Evolutionary conservation across 2,797 vertebrate species (phyloP).

Genomic region (Myoxocephalus aenaeus): DNA sequence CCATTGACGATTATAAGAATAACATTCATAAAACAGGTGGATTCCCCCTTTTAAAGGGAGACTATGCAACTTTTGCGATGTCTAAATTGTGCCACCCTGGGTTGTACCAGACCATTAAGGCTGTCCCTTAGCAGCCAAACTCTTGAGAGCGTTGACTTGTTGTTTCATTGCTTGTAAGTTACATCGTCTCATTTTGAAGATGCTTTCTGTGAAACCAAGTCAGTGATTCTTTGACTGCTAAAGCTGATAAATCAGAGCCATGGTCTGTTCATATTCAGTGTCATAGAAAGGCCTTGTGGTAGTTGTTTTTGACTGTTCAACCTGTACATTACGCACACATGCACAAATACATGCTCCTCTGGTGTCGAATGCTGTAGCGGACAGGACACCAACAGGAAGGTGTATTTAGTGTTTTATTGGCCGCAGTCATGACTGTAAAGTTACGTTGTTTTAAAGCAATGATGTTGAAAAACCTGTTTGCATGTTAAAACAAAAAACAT

Average conservation of each 20-base stretch:
- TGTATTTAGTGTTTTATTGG: conserved; percentile 51
- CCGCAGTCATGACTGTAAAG: conserved; percentile 62
- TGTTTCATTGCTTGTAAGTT: background rate
- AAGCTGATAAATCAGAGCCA: conserved; percentile 16
- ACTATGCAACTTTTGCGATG: background rate
- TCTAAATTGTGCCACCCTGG: background rate
- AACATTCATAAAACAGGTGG: background rate
- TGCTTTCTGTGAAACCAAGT: conserved; percentile 9
- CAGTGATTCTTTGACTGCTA: background rate
- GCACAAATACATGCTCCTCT: conserved; percentile 48
- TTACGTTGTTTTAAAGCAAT: conserved; percentile 51
- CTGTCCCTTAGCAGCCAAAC: background rate
- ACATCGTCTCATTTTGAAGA: conserved; percentile 11
- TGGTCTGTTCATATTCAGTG: conserved; percentile 39
- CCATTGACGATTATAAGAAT: background rate
- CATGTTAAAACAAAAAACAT: conserved; percentile 87
- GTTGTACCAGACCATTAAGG: background rate
- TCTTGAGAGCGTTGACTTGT: no score
- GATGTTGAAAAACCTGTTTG: conserved; percentile 82
- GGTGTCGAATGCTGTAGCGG: background rate
- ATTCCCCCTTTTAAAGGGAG: conserved; percentile 3
- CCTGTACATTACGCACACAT: conserved; percentile 52
- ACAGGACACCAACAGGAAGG: conserved; percentile 31
- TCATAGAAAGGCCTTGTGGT: conserved; percentile 31
- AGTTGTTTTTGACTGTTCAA: conserved; percentile 43